Evolutionary conservation across 2,888 invertebrate genomes (phyloP).

Genomic region (Polydrusus cervinus): DNA sequence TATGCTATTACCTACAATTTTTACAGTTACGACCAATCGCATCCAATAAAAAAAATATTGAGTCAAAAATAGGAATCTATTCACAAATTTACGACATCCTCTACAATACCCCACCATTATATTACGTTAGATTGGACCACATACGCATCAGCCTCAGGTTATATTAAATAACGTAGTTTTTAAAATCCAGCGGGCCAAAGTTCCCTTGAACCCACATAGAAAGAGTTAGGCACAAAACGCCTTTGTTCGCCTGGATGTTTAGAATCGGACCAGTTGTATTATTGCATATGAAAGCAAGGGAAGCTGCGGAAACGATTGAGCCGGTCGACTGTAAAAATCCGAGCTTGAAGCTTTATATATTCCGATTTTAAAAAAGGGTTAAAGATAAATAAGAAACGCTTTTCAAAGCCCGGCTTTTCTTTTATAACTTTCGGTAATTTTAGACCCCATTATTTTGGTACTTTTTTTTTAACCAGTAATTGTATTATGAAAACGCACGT

Average conservation of each 20-base stretch:
- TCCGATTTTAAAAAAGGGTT: conserved; percentile 62
- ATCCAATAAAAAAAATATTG: no score
- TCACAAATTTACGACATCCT: conserved; percentile 7
- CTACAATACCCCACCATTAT: conserved; percentile 16
- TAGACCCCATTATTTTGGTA: conserved; percentile 68
- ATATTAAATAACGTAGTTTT: conserved; percentile 41
- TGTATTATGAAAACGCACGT: conserved; percentile 51
- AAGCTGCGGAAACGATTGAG: neutral
- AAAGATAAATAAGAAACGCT: conserved; percentile 64
- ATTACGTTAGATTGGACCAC: conserved; percentile 33
- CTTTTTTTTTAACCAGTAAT: conserved; percentile 59
- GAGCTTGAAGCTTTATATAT: conserved; percentile 47
- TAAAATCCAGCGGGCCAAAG: conserved; percentile 33
- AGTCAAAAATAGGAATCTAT: no score
- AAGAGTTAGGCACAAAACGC: conserved; percentile 18
- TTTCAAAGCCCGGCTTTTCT: conserved; percentile 57
- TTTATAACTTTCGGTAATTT: conserved; percentile 64
- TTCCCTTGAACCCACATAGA: neutral
- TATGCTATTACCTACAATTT: no score
- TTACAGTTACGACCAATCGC: no score
- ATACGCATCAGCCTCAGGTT: conserved; percentile 33
- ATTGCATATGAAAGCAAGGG: neutral
- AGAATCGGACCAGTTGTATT: conserved; percentile 4
- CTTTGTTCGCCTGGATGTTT: conserved; percentile 12
- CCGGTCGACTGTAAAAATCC: conserved; percentile 40